Conservation (phyloP, 1,140 invertebrate genomes). For the Amphibalanus amphitrite region DNA sequence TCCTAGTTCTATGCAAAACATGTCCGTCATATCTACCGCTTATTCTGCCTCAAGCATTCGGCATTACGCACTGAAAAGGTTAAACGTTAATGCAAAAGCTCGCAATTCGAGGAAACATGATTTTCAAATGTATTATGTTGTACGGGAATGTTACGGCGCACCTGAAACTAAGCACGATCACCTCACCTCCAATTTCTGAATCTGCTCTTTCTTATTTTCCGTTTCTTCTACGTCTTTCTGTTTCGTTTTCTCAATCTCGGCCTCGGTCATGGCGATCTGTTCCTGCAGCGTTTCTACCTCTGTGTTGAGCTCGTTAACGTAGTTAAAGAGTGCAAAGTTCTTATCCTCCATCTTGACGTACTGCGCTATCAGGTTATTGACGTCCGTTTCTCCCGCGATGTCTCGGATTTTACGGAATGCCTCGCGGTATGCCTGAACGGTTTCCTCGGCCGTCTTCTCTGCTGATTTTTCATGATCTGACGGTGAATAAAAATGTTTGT, state of each 20-base stretch:
- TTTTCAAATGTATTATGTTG: no score
- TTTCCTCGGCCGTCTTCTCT: constrained; percentile 32
- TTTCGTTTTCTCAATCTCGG: constrained; percentile 37
- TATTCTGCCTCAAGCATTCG: no score
- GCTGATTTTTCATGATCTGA: constrained; percentile 10
- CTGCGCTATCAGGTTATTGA: constrained; percentile 51
- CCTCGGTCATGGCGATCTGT: constrained; percentile 42
- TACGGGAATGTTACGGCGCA: no score
- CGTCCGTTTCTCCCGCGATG: constrained; percentile 45
- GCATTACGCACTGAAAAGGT: no score
- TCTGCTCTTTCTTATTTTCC: constrained; percentile 24
- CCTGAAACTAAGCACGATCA: background rate
- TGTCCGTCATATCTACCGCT: no score
- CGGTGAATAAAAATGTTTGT: no score
- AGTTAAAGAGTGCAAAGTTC: constrained; percentile 83
- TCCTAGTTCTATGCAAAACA: no score
- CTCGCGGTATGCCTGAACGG: constrained; percentile 51
- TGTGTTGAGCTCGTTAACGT: constrained; percentile 78
- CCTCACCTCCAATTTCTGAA: background rate
- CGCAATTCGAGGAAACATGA: no score
- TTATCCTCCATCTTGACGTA: constrained; percentile 77
- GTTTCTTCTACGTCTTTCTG: constrained; percentile 31
- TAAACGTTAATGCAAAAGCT: no score
- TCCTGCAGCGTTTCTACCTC: constrained; percentile 53
- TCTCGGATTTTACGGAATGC: constrained; percentile 52